Evolutionary conservation across 2,888 invertebrate species (phyloP).

Genomic region (Drosophila sordidapex): DNA sequence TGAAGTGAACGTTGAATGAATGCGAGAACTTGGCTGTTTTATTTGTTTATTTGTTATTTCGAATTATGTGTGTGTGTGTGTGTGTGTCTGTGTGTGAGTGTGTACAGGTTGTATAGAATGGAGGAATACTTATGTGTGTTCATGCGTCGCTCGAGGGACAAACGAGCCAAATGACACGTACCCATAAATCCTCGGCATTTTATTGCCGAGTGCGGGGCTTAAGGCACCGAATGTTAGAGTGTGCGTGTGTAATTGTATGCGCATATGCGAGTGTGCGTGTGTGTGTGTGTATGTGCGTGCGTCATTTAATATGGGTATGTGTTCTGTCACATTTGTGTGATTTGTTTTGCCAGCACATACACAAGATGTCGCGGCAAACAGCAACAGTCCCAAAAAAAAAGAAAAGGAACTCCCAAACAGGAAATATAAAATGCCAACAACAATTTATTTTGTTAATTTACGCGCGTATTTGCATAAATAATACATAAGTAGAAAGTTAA

Average conservation of each 20-base stretch:
- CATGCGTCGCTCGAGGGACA: conserved; percentile 45
- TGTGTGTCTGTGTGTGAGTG: background rate
- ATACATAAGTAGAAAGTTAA: conserved; percentile 39
- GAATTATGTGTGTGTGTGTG: conserved; percentile 6
- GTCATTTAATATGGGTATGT: conserved; percentile 18
- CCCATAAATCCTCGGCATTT: conserved; percentile 70
- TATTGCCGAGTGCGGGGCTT: conserved; percentile 71
- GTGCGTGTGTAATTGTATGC: conserved; percentile 19
- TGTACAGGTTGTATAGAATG: conserved; percentile 25
- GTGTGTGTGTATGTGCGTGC: background rate
- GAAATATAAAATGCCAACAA: conserved; percentile 63
- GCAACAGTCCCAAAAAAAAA: conserved; percentile 27
- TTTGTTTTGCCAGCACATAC: conserved; percentile 73
- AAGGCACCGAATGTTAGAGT: conserved; percentile 30
- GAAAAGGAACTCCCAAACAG: conserved; percentile 39
- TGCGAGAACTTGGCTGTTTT: conserved; percentile 34
- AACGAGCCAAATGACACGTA: conserved; percentile 76
- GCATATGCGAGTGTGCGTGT: background rate
- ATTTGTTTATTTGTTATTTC: conserved; percentile 63
- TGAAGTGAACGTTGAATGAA: conserved; percentile 48
- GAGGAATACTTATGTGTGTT: conserved; percentile 22
- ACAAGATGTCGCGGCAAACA: conserved; percentile 45
- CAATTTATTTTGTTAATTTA: conserved; percentile 76
- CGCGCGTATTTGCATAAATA: conserved; percentile 74
- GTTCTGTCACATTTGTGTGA: conserved; percentile 66